phyloP scores from a whole-genome alignment of 2,888 invertebrate genomes.

The Drosophila neotestacea region DNA sequence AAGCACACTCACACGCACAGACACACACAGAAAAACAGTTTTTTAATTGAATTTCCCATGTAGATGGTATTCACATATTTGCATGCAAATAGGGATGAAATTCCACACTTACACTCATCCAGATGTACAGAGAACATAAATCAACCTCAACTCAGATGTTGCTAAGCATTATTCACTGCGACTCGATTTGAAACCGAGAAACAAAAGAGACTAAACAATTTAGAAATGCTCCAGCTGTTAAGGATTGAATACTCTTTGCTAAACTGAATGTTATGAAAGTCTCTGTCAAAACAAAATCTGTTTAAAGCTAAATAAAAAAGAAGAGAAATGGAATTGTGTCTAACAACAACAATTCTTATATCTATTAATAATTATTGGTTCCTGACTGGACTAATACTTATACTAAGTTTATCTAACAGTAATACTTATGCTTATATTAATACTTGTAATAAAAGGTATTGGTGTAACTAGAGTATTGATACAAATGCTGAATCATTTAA shows the following conservation, averaged over 20 bases:
- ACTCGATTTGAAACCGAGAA: slow-evolving; percentile 7
- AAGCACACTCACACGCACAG: slow-evolving; percentile 13
- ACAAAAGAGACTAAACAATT: slow-evolving; percentile 1
- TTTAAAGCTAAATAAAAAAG: too few species aligned
- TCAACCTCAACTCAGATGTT: slow-evolving; percentile 40
- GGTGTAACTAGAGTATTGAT: too few species aligned
- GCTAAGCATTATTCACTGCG: slow-evolving; percentile 39
- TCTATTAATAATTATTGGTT: too few species aligned
- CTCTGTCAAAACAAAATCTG: neutral
- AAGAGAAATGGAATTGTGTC: too few species aligned
- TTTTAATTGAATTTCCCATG: slow-evolving; percentile 70
- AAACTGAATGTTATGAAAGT: neutral
- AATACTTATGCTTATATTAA: too few species aligned
- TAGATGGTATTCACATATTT: slow-evolving; percentile 46
- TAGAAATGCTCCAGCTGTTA: neutral
- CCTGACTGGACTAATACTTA: too few species aligned
- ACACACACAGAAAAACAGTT: slow-evolving; percentile 40
- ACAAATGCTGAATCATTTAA: too few species aligned
- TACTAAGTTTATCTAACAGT: too few species aligned
- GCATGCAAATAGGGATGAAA: slow-evolving; percentile 48
- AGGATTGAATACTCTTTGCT: slow-evolving; percentile 14
- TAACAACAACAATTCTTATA: too few species aligned
- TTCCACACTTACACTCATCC: neutral
- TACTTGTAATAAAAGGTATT: too few species aligned
- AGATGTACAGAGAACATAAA: slow-evolving; percentile 28